Base-by-base conservation (phyloP, 2,113 vertebrate species). In the Neofelis nebulosa region DNA sequence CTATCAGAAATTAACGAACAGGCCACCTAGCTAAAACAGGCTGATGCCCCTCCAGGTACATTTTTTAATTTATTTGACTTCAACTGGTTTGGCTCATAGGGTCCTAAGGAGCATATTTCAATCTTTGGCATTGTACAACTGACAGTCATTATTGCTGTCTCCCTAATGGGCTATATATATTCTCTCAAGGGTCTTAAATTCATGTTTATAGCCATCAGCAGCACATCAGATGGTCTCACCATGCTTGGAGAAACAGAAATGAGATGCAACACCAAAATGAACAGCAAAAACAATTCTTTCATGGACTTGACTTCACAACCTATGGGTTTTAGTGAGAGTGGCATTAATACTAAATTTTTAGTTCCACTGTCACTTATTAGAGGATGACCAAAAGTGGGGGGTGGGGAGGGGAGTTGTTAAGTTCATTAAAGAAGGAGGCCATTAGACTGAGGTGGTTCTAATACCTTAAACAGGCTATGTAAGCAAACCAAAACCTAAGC, bases 241-340 rank as follows among this genome's bases (percentile, higher is more conserved):
- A 14, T 7, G 3, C 79, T 84, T 78, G n/a, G 15, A 55, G 86
- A 90, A 65, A 76, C 48, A 95, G 21, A 52, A 87, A 36, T 13
- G 14, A 82, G 45, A 89, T 50, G 16, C 45, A 71, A 73, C 14
- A 48, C 65, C 4, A 19, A 94, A 76, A 80, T 81, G 74, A 89
- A 65, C 25, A 95, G 38, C 89, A 91, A 68, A 95, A 84, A 45
- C 57, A 61, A 48, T 80, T 85, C 61, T 63, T 86, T 23, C 94
- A 85, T 31, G 41, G 33, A 85, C 61, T 13, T 79, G 61, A 18
- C 48, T 73, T 68, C 57, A 66, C n/a, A 79, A 48, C 31, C 48
- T 38, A 7, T 48, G 45, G 83, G 68, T 74, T 65, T 93, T 76
- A 29, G 73, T 48, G 41, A 87, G 45, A 89, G 33, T 23, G 57